phyloP scores from a whole-genome alignment of 2,797 vertebrate genomes.

The Microctenopoma lineatum region DNA sequence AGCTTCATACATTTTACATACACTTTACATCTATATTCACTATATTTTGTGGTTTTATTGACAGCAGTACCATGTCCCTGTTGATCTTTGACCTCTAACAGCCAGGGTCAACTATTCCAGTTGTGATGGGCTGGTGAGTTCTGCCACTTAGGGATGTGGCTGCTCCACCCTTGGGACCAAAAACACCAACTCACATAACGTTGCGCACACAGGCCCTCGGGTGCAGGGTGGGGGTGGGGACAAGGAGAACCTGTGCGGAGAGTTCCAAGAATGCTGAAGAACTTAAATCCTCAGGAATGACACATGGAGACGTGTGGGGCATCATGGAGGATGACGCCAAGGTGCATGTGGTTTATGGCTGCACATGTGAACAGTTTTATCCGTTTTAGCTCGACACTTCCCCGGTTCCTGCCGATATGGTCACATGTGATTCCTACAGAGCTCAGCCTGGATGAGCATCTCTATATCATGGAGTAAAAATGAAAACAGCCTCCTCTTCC shows the following conservation, averaged over 20 bases:
- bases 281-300: slow-evolving; percentile 48
- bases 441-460: slow-evolving; percentile 38
- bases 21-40: slow-evolving; percentile 75
- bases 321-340: slow-evolving; percentile 33
- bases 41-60: slow-evolving; percentile 55
- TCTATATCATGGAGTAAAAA: slow-evolving; percentile 56
- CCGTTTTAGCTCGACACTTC: slow-evolving; percentile 40
- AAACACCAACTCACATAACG: slow-evolving; percentile 43
- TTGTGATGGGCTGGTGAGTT: slow-evolving; percentile 64
- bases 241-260: slow-evolving; percentile 47
- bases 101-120: slow-evolving; percentile 56
- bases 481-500: slow-evolving; percentile 36
- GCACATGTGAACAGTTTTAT: slow-evolving; percentile 21
- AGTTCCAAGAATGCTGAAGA: slow-evolving; percentile 36
- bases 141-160: slow-evolving; percentile 35
- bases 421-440: slow-evolving; percentile 46
- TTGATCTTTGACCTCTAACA: slow-evolving; percentile 51
- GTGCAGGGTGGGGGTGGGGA: slow-evolving; percentile 42
- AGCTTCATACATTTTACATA: slow-evolving; percentile 76
- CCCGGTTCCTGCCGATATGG: slow-evolving; percentile 58
- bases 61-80: slow-evolving; percentile 65
- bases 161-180: slow-evolving; percentile 63
- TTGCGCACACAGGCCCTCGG: slow-evolving; percentile 47
- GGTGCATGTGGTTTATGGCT: slow-evolving; percentile 20
- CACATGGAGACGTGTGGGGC: slow-evolving; percentile 23